A percentile compares a stretch with the other conserved stretches of the same genome.
Conservation (phyloP, 2,113 vertebrate genomes). For the Hippocampus abdominalis region DNA sequence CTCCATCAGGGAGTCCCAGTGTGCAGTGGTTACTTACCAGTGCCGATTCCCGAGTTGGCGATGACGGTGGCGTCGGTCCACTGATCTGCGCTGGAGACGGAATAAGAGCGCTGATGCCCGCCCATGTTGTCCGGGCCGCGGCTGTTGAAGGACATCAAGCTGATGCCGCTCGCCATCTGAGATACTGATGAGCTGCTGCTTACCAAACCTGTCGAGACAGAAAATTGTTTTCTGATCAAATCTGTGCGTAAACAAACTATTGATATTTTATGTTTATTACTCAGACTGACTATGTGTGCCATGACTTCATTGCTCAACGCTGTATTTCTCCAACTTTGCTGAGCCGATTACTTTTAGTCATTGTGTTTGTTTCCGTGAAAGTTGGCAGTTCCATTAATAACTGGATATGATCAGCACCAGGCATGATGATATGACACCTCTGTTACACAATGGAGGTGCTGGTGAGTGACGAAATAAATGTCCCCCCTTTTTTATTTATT, state of each 20-base stretch:
- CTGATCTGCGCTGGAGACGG: conserved; percentile 97
- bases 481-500: too few relatives aligned
- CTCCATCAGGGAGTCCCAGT: neutral
- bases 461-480: too few relatives aligned
- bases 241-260: neutral
- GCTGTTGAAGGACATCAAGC: conserved; percentile 88
- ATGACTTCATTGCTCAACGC: neutral
- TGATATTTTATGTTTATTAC: neutral
- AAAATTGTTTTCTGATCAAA: neutral
- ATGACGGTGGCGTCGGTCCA: conserved; percentile 95
- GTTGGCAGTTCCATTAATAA: too few relatives aligned
- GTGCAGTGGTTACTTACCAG: conserved; percentile 79
- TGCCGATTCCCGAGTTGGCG: conserved; percentile 95
- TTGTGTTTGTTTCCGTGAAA: too few relatives aligned
- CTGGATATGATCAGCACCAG: too few relatives aligned
- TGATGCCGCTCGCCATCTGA: conserved; percentile 89
- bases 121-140: conserved; percentile 86
- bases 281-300: neutral
- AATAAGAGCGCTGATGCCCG: conserved; percentile 95
- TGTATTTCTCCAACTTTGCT: too few relatives aligned
- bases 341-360: too few relatives aligned
- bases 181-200: conserved; percentile 84
- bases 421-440: too few relatives aligned
- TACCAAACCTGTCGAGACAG: conserved; percentile 76
- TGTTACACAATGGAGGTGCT: too few relatives aligned